Percentiles rank a stretch among this genome's conserved stretches.
These are phyloP conservation scores for Coptodon bakossiorum DNA, from an alignment of 2,113 vertebrate genomes.

Conservation along the genomic window DNA sequence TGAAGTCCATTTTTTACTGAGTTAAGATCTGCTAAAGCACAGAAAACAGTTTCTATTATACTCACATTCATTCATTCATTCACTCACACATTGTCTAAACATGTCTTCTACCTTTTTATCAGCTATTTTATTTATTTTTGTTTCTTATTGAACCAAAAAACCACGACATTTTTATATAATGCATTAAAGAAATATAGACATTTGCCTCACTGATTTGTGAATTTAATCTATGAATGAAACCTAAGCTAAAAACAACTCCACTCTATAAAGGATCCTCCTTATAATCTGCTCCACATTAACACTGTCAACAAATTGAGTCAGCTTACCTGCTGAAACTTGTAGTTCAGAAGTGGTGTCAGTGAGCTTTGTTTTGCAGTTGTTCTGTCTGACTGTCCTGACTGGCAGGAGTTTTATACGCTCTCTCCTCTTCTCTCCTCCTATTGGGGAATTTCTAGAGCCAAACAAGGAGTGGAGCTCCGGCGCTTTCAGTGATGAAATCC, in stretches of 20 bases:
- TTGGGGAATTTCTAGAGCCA: background rate
- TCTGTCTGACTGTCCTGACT: background rate
- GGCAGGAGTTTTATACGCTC: background rate
- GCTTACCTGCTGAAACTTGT: constrained; percentile 28
- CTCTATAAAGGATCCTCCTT: background rate
- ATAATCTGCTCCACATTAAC: background rate
- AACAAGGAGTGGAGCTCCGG: rapidly evolving
- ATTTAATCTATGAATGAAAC: background rate
- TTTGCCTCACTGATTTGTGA: background rate
- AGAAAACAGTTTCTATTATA: background rate
- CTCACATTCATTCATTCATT: background rate
- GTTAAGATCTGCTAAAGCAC: background rate
- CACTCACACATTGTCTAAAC: background rate
- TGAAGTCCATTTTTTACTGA: constrained; percentile 23
- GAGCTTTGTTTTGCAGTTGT: background rate
- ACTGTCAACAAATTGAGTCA: background rate
- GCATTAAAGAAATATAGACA: background rate
- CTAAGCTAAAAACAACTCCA: background rate
- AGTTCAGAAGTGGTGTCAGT: background rate
- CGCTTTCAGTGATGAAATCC: background rate
- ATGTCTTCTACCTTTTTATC: background rate
- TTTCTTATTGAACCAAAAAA: background rate
- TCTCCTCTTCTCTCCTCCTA: background rate
- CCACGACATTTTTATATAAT: background rate
- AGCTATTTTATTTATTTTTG: background rate